phyloP scores from a whole-genome alignment of 2,888 invertebrate species.

The Lomographa bimaculata region DNA sequence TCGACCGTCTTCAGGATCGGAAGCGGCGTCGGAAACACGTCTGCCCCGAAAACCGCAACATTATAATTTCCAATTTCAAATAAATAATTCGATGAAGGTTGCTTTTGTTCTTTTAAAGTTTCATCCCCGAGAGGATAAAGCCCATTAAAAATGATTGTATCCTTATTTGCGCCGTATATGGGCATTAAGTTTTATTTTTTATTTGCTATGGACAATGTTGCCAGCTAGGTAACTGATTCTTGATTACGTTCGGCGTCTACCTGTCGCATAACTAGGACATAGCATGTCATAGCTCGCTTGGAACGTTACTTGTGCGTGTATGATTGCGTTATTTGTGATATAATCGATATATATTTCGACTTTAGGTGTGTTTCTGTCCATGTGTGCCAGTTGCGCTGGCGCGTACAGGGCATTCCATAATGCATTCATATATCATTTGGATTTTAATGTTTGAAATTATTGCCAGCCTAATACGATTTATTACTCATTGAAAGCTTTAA shows the following conservation, averaged over 20 bases:
- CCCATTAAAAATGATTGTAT: slow-evolving; percentile 47
- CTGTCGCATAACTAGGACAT: slow-evolving; percentile 78
- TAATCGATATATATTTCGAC: slow-evolving; percentile 59
- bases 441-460: slow-evolving; percentile 18
- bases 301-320: slow-evolving; percentile 62
- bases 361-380: slow-evolving; percentile 43
- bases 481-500: slow-evolving; percentile 3
- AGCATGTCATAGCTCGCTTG: slow-evolving; percentile 71
- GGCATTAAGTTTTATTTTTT: slow-evolving; percentile 40
- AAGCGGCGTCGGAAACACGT: slow-evolving; percentile 79
- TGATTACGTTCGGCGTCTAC: slow-evolving; percentile 61
- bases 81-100: slow-evolving; percentile 71
- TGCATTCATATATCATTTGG: slow-evolving; percentile 23
- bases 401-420: slow-evolving; percentile 22
- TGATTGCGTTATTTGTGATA: slow-evolving; percentile 75
- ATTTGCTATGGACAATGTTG: slow-evolving; percentile 53
- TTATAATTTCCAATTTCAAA: slow-evolving; percentile 78
- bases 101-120: slow-evolving; percentile 48
- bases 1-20: slow-evolving; percentile 59
- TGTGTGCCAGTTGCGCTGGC: slow-evolving; percentile 33
- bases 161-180: slow-evolving; percentile 44
- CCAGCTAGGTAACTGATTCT: slow-evolving; percentile 48
- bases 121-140: slow-evolving; percentile 55
- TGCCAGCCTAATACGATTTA: slow-evolving; percentile 15
- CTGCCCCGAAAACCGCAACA: slow-evolving; percentile 74